Evolutionary conservation across 2,888 invertebrate genomes (phyloP).

Genomic region (Epicampocera succincta): DNA sequence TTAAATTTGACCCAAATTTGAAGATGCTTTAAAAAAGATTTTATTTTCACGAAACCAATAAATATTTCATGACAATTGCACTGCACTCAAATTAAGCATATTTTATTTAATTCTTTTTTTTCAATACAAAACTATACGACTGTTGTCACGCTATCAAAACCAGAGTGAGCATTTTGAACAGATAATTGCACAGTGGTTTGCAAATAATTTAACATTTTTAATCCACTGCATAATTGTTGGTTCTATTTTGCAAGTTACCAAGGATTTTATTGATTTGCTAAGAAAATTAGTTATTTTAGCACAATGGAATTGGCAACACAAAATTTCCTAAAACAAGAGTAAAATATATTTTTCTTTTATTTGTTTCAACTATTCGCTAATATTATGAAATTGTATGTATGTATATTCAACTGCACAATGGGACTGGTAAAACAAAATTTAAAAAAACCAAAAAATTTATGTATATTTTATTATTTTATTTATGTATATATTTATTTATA

Average conservation of each 20-base stretch:
- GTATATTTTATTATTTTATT: too few relatives aligned
- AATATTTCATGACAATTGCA: conserved; percentile 62
- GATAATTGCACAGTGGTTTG: conserved; percentile 20
- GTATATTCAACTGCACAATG: not conserved
- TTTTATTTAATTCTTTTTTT: conserved; percentile 23
- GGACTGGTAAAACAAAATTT: not conserved
- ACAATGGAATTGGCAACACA: not conserved
- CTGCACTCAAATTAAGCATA: conserved; percentile 48
- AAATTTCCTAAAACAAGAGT: too few relatives aligned
- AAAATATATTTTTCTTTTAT: too few relatives aligned
- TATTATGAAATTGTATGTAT: too few relatives aligned
- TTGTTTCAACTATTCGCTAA: too few relatives aligned
- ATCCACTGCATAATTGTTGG: not conserved
- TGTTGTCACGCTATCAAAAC: conserved; percentile 54
- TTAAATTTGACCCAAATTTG: conserved; percentile 66
- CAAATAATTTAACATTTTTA: not conserved
- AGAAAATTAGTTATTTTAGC: not conserved
- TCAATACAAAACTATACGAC: conserved; percentile 14
- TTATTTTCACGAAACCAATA: conserved; percentile 34
- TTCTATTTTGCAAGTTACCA: too few relatives aligned
- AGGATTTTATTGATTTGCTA: too few relatives aligned
- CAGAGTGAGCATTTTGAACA: conserved; percentile 9
- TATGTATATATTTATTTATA: too few relatives aligned
- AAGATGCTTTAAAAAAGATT: conserved; percentile 53
- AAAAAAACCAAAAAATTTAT: too few relatives aligned